Percentiles rank a stretch among this genome's conserved stretches.
Conservation (phyloP, 1,140 invertebrate genomes). For the Nomia melanderi region DNA sequence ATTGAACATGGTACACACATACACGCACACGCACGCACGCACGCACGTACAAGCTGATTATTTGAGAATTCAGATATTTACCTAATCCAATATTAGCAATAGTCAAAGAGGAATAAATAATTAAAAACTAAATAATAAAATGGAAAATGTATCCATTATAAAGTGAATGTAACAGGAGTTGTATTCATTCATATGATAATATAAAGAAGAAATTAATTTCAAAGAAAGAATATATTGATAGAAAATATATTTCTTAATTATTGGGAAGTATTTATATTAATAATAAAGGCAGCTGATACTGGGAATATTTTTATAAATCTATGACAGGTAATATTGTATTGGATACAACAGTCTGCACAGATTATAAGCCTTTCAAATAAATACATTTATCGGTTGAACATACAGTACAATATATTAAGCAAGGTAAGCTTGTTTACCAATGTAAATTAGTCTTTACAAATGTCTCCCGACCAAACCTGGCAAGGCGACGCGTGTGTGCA, state of each 20-base stretch:
- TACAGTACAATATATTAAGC: slow-evolving; percentile 41
- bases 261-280: not conserved
- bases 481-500: slow-evolving; percentile 75
- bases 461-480: slow-evolving; percentile 76
- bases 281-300: not conserved
- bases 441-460: slow-evolving; percentile 67
- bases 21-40: not conserved
- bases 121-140: slow-evolving; percentile 1
- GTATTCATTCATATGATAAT: not conserved
- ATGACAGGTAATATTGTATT: slow-evolving; percentile 11
- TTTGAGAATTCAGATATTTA: not conserved
- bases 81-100: not conserved
- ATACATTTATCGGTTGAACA: slow-evolving; percentile 54
- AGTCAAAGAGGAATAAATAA: slow-evolving; percentile 11
- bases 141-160: not conserved
- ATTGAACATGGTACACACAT: slow-evolving; percentile 16
- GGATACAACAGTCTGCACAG: slow-evolving; percentile 18
- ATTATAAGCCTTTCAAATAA: slow-evolving; percentile 29
- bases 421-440: slow-evolving; percentile 46
- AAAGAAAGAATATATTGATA: not conserved
- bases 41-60: not conserved
- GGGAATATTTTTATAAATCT: slow-evolving; percentile 9
- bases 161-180: slow-evolving; percentile 8
- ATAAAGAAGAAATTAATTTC: no score
- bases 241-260: slow-evolving; percentile 1